Base-by-base conservation (phyloP, 2,113 vertebrate species). In the Ammospiza caudacuta region DNA sequence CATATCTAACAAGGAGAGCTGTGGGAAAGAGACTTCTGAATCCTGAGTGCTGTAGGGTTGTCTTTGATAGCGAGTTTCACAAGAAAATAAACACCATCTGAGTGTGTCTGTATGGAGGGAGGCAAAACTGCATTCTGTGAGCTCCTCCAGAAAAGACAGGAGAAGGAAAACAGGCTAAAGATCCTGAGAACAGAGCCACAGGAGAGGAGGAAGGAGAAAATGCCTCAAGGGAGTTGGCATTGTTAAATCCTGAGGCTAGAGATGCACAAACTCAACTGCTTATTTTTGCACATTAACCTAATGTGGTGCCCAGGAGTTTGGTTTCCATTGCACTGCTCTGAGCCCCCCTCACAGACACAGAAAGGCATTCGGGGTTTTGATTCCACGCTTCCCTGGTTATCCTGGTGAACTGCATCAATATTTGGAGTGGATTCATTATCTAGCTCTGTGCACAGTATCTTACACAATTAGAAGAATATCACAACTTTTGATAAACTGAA, bases 11-110 rank as follows among this genome's bases (percentile, higher is more conserved):
- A 57, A 63, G 88, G 55, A 73, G 44, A 69, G 37, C 29, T n/a
- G 33, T 69, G 74, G 51, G 57, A 87, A 64, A 70, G 64, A 84
- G 58, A 13, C 33, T 82, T 43, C 15, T 31, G 78, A 68, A 29
- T 52, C 12, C 31, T 39, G 13, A 58, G 8, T 49, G 44, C 87
- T 74, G 31, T 59, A 33, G 43, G 61, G 61, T 27, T 93, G 49
- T 66, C 55, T 90, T 73, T 81, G 77, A 70, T 22, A 79, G 61
- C 9, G 39, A 51, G 35, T 95, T 87, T 85, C 66, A 92, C 62
- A 67, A 3, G 52, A 44, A 59, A 35, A 15, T 16, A 87, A 94
- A 81, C 37, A 41, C 35, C 41, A 43, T 43, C 41, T 55, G 55
- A 66, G 37, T 25, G 44, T 35, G 57, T n/a, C 77, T 64, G 0